Evolutionary conservation across 2,888 invertebrate species (phyloP), one percentile per base, ranked within the genome.

Genomic region (Chloromyia formosa): DNA sequence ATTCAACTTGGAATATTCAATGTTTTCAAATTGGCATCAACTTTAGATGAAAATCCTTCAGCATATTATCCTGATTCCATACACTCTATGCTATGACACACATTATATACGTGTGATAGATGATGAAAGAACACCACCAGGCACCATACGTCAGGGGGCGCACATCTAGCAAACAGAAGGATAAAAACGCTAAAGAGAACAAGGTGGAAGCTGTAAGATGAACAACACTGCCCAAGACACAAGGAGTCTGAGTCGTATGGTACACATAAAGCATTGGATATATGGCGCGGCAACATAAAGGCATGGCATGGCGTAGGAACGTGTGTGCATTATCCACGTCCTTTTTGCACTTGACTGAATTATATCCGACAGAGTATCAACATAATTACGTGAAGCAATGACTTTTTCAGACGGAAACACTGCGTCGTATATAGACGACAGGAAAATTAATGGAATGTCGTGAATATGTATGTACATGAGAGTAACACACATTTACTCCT

Each of bases 331-430:
- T 66, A 9, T 62, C 42, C 42, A n/a, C 16, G 35, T 35, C 35
- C 23, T 61, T 40, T 61, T 58, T 61, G 27, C 60, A 61, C 27
- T 73, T 73, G 61, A 42, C 42, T 73, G 73, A 61, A 73, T 73
- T 61, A 73, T 27, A 61, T 73, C 58, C 49, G 49, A 45, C 56
- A 60, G 16, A 49, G 61, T 60, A 73, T 73, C 73, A 73, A 61
- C 61, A 61, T 73, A 73, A 73, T 73, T 73, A 73, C 61, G 61
- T 61, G 61, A 42, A 23, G 56, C 60, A 18, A 69, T 56, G 69
- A 73, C 45, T 60, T 23, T 73, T 61, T 27, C 22, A 16, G n/a
- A 14, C 16, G 18, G n/a, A 58, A 60, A 42, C 9, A 49, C 49
- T 60, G 35, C 49, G n/a, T 10, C 14, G 42, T 18, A 20, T 45